Percentiles rank a stretch among this genome's conserved stretches.
Conservation (phyloP, 2,888 invertebrate species). For the Gnatocerus cornutus region DNA sequence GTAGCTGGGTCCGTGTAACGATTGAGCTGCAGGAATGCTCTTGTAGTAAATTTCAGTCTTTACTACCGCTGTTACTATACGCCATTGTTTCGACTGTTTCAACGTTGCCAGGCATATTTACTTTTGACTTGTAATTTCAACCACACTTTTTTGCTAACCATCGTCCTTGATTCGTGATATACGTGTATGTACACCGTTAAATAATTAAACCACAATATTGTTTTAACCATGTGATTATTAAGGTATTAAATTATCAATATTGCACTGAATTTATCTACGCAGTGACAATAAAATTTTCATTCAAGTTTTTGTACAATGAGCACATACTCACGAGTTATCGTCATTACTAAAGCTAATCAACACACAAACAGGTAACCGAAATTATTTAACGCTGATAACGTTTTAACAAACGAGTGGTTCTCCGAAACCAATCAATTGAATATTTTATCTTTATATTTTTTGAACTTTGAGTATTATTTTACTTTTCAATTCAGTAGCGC, state of each 20-base stretch:
- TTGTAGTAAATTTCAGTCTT: conserved; percentile 60
- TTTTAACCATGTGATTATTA: too few relatives aligned
- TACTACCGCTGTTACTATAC: conserved; percentile 57
- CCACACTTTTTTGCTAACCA: conserved; percentile 11
- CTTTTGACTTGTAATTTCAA: conserved; percentile 20
- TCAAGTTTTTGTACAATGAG: conserved; percentile 8
- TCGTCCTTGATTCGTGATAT: conserved; percentile 22
- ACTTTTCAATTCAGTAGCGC: too few relatives aligned
- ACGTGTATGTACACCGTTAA: too few relatives aligned
- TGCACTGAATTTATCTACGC: not conserved
- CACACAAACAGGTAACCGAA: not conserved
- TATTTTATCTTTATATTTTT: too few relatives aligned
- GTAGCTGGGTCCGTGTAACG: conserved; percentile 61
- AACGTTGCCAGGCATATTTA: conserved; percentile 31
- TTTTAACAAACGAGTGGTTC: too few relatives aligned
- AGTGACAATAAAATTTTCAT: conserved; percentile 5
- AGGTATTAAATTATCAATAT: not conserved
- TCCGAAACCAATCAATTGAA: too few relatives aligned
- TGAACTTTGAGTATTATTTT: too few relatives aligned
- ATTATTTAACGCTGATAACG: too few relatives aligned
- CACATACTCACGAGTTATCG: not conserved
- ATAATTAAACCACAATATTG: too few relatives aligned
- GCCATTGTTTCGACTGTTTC: conserved; percentile 49
- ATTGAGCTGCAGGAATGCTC: conserved; percentile 62
- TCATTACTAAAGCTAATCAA: not conserved